Base-by-base conservation (phyloP, 2,113 vertebrate genomes). In the Callithrix jacchus region DNA sequence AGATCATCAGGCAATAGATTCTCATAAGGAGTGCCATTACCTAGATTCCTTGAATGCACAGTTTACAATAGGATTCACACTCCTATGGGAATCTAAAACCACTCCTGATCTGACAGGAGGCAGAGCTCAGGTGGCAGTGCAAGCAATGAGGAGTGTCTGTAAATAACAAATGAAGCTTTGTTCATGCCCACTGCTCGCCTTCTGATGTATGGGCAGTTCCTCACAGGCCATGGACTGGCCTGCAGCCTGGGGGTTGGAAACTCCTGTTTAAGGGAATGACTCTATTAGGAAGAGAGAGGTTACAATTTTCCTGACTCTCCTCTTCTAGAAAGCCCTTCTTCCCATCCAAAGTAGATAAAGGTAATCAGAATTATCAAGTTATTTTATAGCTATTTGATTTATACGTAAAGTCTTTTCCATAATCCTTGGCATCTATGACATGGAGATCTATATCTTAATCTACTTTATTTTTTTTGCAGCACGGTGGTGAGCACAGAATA, bases 161-260 rank as follows among this genome's bases (percentile, higher is more conserved):
- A 64, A 64, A 64, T 30, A 64, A 30, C 58, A 30, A 64, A 64
- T 30, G 11, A 64, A 30, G 10, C 58, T 64, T 64, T 64, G 27
- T 25, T 64, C 27, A 12, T 12, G 2, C 11, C 4, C 25, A 64
- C 25, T 64, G 58, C 4, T 64, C 54, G 21, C 11, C 27, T 64
- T 30, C 56, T 58, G 56, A 58, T 30, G 58, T 64, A 11, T 64
- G 58, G 58, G 58, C 58, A 64, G 58, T 27, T 61, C 25, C 58
- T 30, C 4, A 64, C 27, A 30, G 25, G 11, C 10, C 4, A 13
- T 30, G 58, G 58, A 64, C 25, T 64, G 27, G 11, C 10, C 11
- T 0, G 0, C 5, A 27, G 58, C 58, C 58, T 30, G 27, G 58
- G 4, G 11, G 25, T 5, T 64, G 4, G 2, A 2, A 27, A 64